Conservation (phyloP, 2,797 vertebrate genomes). For the Sebastes trivittatus region DNA sequence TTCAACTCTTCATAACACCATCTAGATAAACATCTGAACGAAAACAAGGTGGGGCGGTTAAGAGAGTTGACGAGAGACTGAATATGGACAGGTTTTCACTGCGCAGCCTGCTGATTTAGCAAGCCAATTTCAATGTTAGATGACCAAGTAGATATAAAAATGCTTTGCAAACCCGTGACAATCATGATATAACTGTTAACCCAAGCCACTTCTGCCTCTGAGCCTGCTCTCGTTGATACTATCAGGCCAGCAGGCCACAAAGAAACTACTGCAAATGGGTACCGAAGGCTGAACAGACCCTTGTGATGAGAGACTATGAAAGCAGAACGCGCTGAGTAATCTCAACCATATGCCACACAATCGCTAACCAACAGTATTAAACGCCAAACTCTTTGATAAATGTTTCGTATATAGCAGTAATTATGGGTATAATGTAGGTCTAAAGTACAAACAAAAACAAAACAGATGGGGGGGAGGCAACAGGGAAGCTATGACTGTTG, state of each 20-base stretch:
- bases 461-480: constrained; percentile 30
- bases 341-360: constrained; percentile 32
- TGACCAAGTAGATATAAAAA: background rate
- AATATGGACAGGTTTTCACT: background rate
- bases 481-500: constrained; percentile 78
- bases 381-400: constrained; percentile 58
- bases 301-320: constrained; percentile 4
- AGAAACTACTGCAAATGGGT: background rate
- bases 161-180: background rate
- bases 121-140: background rate
- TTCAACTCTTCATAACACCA: constrained; percentile 28
- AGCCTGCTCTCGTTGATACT: background rate
- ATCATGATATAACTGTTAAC: background rate
- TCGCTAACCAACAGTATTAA: constrained; percentile 37
- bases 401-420: constrained; percentile 53
- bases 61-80: background rate
- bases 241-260: background rate
- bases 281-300: constrained; percentile 23
- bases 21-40: constrained; percentile 30
- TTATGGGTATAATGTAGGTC: constrained; percentile 58
- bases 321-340: constrained; percentile 38
- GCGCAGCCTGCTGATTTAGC: background rate
- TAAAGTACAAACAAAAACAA: constrained; percentile 75
- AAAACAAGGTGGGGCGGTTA: constrained; percentile 16
- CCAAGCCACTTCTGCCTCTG: background rate